Evolutionary conservation across 2,113 vertebrate species (phyloP).

Genomic region (Toxostoma redivivum): DNA sequence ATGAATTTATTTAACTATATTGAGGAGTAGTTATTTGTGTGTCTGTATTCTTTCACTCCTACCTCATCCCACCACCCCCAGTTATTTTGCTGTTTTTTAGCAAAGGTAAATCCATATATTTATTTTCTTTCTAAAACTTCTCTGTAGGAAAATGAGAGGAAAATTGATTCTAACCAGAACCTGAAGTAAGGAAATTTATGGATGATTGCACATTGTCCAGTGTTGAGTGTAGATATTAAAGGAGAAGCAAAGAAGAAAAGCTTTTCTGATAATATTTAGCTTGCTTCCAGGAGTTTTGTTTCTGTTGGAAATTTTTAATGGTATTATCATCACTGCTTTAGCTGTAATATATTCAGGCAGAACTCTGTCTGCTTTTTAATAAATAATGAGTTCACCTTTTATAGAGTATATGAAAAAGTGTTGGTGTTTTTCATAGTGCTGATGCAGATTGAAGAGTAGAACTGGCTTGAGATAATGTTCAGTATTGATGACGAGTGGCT

Average conservation of each 20-base stretch:
- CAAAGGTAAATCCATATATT: background rate
- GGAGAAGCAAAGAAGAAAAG: background rate
- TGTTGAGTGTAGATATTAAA: background rate
- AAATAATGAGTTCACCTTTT: background rate
- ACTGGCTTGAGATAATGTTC: background rate
- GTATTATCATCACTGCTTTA: background rate
- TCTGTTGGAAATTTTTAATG: background rate
- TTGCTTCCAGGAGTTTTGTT: background rate
- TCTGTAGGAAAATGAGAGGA: background rate
- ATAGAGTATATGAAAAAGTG: background rate
- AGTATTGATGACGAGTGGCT: background rate
- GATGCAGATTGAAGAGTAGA: background rate
- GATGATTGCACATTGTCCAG: background rate
- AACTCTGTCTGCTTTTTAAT: background rate
- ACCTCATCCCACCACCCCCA: accelerated
- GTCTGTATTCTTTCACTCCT: background rate
- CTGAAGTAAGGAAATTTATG: background rate
- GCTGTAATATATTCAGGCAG: background rate
- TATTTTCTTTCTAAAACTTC: background rate
- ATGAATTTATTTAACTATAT: slow-evolving; percentile 14
- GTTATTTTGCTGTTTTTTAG: background rate
- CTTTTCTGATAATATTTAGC: background rate
- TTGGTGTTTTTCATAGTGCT: background rate
- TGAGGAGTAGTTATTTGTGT: background rate
- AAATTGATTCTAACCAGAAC: background rate